These are phyloP conservation scores for Octodon degus DNA, from an alignment of 2,113 vertebrate genomes.

Conservation along the genomic window DNA sequence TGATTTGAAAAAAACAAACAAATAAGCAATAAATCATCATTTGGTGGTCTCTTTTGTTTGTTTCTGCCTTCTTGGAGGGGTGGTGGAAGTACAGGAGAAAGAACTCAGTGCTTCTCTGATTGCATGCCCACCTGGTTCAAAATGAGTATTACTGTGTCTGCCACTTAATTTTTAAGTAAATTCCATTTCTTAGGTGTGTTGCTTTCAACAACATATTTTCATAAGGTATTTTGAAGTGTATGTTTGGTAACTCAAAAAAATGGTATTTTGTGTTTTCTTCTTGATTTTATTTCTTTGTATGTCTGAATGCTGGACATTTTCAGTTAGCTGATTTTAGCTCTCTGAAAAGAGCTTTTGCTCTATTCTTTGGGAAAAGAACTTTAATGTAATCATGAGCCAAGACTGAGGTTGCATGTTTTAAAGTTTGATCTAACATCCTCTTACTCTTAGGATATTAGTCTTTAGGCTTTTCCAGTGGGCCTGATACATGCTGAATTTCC, in stretches of 20 bases:
- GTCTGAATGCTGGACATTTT: neutral
- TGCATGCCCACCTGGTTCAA: neutral
- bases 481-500: neutral
- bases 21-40: neutral
- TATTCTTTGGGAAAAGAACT: neutral
- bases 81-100: neutral
- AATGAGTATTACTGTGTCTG: neutral
- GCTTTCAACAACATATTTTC: neutral
- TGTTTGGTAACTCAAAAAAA: neutral
- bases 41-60: neutral
- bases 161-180: conserved; percentile 13
- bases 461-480: neutral
- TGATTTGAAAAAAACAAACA: neutral
- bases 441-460: neutral
- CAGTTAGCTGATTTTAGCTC: neutral
- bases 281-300: conserved; percentile 25
- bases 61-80: neutral
- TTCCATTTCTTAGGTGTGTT: neutral
- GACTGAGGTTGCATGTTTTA: neutral
- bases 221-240: neutral
- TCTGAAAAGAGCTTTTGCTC: neutral
- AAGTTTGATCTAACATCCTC: neutral
- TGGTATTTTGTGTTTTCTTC: neutral
- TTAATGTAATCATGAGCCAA: neutral
- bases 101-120: neutral